Conservation (phyloP, 2,888 invertebrate genomes). For the Diarsia mendica region DNA sequence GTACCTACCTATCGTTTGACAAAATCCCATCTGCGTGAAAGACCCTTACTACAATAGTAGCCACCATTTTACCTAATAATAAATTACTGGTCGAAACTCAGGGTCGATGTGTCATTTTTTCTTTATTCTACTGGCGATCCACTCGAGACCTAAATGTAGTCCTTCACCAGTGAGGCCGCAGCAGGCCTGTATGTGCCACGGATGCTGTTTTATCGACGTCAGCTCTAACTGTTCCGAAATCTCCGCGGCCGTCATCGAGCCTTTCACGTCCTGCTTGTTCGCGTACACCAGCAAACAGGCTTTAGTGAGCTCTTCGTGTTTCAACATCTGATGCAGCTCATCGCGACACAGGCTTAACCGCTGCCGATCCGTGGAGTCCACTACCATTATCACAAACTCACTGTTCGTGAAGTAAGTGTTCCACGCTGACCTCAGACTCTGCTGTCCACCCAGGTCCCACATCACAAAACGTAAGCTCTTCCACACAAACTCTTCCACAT, state of each 20-base stretch:
- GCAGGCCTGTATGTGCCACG: constrained; percentile 99
- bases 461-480: constrained; percentile 99
- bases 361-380: constrained; percentile 98
- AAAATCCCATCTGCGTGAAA: constrained; percentile 32
- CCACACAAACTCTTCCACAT: constrained; percentile 99
- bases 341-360: constrained; percentile 96
- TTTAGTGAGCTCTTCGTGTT: constrained; percentile 97
- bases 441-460: constrained; percentile 99
- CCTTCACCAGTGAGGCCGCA: constrained; percentile 99
- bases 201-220: constrained; percentile 98
- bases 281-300: constrained; percentile 98
- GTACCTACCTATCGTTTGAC: not conserved
- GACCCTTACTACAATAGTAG: constrained; percentile 31
- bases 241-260: constrained; percentile 53
- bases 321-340: constrained; percentile 97
- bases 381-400: constrained; percentile 99
- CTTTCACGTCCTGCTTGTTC: constrained; percentile 94
- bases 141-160: constrained; percentile 54
- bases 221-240: constrained; percentile 92
- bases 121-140: constrained; percentile 58
- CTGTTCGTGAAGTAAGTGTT: constrained; percentile 99
- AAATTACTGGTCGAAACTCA: constrained; percentile 26
- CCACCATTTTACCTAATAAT: constrained; percentile 27
- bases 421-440: constrained; percentile 98
- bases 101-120: constrained; percentile 48